Evolutionary conservation across 2,797 vertebrate genomes (phyloP).

Genomic region (Leuciscus waleckii): DNA sequence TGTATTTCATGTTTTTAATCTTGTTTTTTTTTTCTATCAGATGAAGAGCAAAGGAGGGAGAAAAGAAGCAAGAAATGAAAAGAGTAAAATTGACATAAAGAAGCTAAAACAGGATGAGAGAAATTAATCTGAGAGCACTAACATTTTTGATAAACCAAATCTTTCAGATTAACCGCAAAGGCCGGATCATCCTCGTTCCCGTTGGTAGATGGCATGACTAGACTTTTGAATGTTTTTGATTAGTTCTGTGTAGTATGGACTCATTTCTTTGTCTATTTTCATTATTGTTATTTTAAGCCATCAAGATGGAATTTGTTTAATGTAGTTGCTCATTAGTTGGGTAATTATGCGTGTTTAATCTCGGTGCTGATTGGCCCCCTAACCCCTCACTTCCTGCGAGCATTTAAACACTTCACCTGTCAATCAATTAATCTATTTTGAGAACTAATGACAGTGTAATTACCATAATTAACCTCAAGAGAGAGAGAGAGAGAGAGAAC

Average conservation of each 20-base stretch:
- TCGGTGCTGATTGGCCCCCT: slow-evolving; percentile 53
- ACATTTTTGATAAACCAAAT: slow-evolving; percentile 15
- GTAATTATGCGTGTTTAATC: slow-evolving; percentile 55
- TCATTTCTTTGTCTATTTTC: slow-evolving; percentile 42
- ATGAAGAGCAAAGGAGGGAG: background rate
- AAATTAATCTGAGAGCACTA: background rate
- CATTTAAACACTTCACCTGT: slow-evolving; percentile 56
- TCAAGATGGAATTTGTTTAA: slow-evolving; percentile 39
- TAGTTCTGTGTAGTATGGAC: slow-evolving; percentile 22
- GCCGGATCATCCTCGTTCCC: background rate
- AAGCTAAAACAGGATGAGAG: background rate
- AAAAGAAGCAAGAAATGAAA: background rate
- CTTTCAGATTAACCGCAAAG: slow-evolving; percentile 9
- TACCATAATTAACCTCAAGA: slow-evolving; percentile 61
- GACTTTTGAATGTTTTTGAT: slow-evolving; percentile 37
- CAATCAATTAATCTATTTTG: slow-evolving; percentile 69
- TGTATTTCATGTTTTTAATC: slow-evolving; percentile 1
- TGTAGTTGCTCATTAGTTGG: slow-evolving; percentile 37
- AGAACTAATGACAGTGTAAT: slow-evolving; percentile 61
- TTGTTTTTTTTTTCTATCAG: background rate
- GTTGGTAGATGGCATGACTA: background rate
- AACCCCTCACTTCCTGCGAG: slow-evolving; percentile 59
- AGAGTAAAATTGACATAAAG: background rate
- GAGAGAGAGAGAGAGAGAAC: slow-evolving; percentile 36
- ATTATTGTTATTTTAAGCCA: slow-evolving; percentile 43